These are phyloP conservation scores for Cydia pomonella DNA, from an alignment of 1,140 invertebrate genomes.

Conservation along the genomic window DNA sequence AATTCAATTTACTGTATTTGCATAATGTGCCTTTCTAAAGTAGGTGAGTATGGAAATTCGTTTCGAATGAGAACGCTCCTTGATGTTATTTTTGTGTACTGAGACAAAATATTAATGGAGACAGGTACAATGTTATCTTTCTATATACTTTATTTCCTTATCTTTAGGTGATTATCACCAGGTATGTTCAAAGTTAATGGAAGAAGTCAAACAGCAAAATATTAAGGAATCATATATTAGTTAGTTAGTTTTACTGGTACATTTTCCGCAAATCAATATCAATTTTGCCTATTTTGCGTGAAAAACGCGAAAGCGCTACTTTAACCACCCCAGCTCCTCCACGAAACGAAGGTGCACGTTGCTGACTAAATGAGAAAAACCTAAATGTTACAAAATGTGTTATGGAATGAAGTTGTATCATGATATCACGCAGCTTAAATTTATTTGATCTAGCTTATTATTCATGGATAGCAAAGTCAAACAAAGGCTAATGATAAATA, in stretches of 20 bases:
- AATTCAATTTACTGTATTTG: constrained; percentile 80
- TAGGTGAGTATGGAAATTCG: constrained; percentile 76
- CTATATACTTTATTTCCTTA: neutral
- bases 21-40: constrained; percentile 74
- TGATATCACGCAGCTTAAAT: neutral
- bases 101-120: constrained; percentile 7
- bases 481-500: constrained; percentile 36
- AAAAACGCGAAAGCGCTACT: too few relatives aligned
- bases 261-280: too few relatives aligned
- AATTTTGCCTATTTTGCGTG: too few relatives aligned
- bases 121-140: neutral
- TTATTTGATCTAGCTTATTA: constrained; percentile 27
- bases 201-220: neutral
- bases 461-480: constrained; percentile 29
- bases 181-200: neutral
- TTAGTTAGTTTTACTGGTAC: too few relatives aligned
- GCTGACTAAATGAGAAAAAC: too few relatives aligned
- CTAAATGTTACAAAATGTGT: neutral
- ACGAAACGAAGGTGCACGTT: too few relatives aligned
- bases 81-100: constrained; percentile 28
- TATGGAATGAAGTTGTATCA: neutral
- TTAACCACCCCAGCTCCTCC: too few relatives aligned
- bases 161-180: constrained; percentile 7
- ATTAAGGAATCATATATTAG: too few relatives aligned
- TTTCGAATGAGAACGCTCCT: constrained; percentile 25